Evolutionary conservation across 2,113 vertebrate genomes (phyloP).

Genomic region (Lophotis ruficrista): DNA sequence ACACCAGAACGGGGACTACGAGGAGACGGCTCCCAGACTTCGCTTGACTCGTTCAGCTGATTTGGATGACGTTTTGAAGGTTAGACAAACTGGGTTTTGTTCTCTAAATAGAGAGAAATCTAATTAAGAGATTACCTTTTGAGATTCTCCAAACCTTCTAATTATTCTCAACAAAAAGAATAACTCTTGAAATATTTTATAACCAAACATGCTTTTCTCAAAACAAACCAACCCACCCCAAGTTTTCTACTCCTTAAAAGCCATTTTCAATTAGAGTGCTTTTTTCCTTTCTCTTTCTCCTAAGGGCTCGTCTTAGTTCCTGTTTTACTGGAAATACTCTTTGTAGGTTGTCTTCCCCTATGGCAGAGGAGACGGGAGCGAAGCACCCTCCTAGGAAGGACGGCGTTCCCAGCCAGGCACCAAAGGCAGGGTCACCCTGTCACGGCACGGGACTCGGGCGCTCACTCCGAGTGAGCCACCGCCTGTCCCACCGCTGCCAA

Average conservation of each 20-base stretch:
- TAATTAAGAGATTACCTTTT: not conserved
- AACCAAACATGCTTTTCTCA: not conserved
- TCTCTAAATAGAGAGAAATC: not conserved
- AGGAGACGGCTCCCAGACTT: not conserved
- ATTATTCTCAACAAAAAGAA: not conserved
- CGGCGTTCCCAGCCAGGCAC: not conserved
- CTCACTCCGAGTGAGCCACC: not conserved
- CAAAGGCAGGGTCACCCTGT: accelerated
- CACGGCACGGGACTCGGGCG: not conserved
- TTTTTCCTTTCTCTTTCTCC: not conserved
- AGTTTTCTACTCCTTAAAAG: not conserved
- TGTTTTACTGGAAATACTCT: not conserved
- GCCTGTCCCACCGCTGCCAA: not conserved
- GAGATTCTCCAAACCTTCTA: not conserved
- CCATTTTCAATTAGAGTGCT: not conserved
- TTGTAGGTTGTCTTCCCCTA: accelerated
- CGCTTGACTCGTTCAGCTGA: not conserved
- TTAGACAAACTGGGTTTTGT: not conserved
- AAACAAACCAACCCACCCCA: not conserved
- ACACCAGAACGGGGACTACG: not conserved
- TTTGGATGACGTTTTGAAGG: not conserved
- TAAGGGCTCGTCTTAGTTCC: not conserved
- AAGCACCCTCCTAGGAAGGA: accelerated
- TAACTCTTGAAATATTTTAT: not conserved
- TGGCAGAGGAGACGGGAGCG: accelerated